These are phyloP conservation scores for Rhegmatorhina hoffmannsi DNA, from an alignment of 2,113 vertebrate species.

Conservation along the genomic window DNA sequence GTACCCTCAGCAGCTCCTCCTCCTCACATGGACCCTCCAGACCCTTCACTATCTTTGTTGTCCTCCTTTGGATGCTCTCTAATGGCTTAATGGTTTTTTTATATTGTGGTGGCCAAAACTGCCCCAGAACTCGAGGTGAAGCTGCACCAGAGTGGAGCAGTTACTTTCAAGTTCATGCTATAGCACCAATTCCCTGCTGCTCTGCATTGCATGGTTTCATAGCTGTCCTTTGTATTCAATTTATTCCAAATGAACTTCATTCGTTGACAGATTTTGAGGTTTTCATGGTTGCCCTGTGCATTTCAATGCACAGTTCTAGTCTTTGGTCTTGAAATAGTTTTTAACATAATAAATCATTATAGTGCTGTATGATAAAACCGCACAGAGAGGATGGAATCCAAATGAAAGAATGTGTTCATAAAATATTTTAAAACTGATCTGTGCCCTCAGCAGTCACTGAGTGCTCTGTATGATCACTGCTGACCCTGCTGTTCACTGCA, in stretches of 20 bases:
- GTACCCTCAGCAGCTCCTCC: neutral
- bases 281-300: neutral
- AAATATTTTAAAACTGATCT: neutral
- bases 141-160: neutral
- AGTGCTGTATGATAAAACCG: conserved; percentile 6
- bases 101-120: neutral
- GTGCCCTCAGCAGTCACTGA: neutral
- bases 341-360: neutral
- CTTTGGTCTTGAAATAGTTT: conserved; percentile 45
- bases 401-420: neutral
- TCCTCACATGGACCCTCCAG: neutral
- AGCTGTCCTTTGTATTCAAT: conserved; percentile 1
- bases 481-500: neutral
- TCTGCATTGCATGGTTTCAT: neutral
- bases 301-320: neutral
- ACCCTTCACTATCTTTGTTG: neutral
- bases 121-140: neutral
- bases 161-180: neutral
- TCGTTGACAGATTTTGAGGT: conserved; percentile 48
- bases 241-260: conserved; percentile 35
- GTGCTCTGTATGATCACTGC: neutral
- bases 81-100: neutral
- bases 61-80: neutral
- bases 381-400: neutral
- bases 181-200: conserved; percentile 26